Percentiles rank a stretch among this genome's conserved stretches.
Conservation (phyloP, 1,140 invertebrate genomes). For the Micrasema minimum region DNA sequence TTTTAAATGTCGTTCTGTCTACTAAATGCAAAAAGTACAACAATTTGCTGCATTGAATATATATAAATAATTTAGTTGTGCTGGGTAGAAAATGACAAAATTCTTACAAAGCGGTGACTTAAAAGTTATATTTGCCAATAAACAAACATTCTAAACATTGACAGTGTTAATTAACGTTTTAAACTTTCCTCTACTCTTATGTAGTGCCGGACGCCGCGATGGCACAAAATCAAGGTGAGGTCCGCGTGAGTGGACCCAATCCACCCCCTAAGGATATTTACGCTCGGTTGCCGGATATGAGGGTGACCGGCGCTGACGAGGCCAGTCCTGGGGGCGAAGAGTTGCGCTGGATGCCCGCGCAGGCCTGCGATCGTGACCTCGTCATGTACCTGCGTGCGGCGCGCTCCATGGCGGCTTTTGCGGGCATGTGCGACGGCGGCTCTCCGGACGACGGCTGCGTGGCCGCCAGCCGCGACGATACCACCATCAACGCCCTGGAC, state of each 20-base stretch:
- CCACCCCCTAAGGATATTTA: conserved; percentile 67
- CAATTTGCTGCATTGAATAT: too few relatives aligned
- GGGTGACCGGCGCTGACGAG: conserved; percentile 77
- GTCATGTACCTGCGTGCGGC: conserved; percentile 97
- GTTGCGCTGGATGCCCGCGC: conserved; percentile 90
- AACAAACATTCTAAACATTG: conserved; percentile 6
- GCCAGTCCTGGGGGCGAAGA: conserved; percentile 83
- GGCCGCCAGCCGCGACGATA: conserved; percentile 95
- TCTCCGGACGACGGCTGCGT: conserved; percentile 96
- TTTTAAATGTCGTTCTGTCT: too few relatives aligned
- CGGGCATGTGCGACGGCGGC: conserved; percentile 97
- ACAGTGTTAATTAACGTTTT: conserved; percentile 13
- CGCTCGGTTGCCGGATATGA: conserved; percentile 80
- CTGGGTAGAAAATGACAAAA: conserved; percentile 13
- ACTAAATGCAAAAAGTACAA: too few relatives aligned
- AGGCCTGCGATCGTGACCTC: conserved; percentile 92
- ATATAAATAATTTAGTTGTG: too few relatives aligned
- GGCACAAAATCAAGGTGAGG: conserved; percentile 66
- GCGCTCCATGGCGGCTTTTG: conserved; percentile 93
- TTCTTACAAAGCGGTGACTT: conserved; percentile 37
- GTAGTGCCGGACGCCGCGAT: conserved; percentile 58
- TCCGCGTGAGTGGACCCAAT: conserved; percentile 62
- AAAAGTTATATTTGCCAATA: conserved; percentile 15
- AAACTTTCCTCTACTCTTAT: conserved; percentile 13
- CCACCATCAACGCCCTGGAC: conserved; percentile 96